phyloP scores from a whole-genome alignment of 2,888 invertebrate genomes.

The Dasysyrphus albostriatus region DNA sequence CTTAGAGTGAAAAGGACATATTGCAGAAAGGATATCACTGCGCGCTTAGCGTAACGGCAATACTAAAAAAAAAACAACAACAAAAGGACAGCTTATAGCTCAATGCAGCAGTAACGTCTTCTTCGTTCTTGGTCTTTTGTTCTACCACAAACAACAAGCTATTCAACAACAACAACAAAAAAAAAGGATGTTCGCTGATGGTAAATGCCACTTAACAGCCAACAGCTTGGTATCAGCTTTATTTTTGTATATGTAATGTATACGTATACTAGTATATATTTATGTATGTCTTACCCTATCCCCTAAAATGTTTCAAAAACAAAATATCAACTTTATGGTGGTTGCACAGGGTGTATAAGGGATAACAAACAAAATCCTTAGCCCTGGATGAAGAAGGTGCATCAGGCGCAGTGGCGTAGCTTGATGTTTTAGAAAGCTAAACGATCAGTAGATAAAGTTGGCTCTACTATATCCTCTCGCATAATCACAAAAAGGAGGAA shows the following conservation, averaged over 20 bases:
- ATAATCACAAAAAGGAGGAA: no score
- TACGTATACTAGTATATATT: neutral
- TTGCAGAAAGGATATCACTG: conserved; percentile 38
- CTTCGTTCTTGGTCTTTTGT: conserved; percentile 53
- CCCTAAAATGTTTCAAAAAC: conserved; percentile 44
- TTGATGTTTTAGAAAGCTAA: neutral
- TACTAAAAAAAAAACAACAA: conserved; percentile 29
- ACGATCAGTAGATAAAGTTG: no score
- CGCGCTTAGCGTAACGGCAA: conserved; percentile 35
- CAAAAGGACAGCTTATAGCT: conserved; percentile 49
- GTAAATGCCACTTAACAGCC: conserved; percentile 75
- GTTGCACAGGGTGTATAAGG: conserved; percentile 53
- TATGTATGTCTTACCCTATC: conserved; percentile 4
- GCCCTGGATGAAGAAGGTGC: conserved; percentile 31
- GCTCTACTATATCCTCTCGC: no score
- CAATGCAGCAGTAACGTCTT: conserved; percentile 52
- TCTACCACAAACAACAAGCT: conserved; percentile 27
- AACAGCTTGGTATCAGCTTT: conserved; percentile 61
- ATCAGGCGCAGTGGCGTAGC: conserved; percentile 4
- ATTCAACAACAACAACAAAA: conserved; percentile 18
- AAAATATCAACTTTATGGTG: conserved; percentile 75
- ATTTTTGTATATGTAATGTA: neutral
- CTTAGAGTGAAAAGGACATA: conserved; percentile 47
- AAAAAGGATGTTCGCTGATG: conserved; percentile 71
- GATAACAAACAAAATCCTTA: neutral